Evolutionary conservation across 2,888 invertebrate genomes (phyloP), one percentile per base, ranked within the genome.

Genomic region (Elmis aenea): DNA sequence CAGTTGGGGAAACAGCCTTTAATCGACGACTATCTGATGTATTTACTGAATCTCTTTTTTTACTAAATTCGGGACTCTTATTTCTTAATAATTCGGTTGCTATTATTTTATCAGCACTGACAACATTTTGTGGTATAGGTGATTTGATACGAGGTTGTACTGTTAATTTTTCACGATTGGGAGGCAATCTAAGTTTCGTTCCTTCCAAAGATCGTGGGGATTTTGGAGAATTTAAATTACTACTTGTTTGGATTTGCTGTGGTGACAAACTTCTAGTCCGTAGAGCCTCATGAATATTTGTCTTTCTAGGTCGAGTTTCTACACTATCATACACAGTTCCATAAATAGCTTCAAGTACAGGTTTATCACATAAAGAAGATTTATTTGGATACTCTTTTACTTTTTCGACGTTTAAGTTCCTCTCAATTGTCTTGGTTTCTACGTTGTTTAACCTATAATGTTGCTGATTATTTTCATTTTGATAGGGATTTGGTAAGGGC

Each of bases 101-200:
- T 30, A 67, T 66, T 10, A 66, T 55, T 48, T 64, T 66, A 37
- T 67, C 65, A 2, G 67, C 60, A 39, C 64, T 64, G 4, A 66
- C 50, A 44, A 56, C 54, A 26, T 58, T 54, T 32, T 57, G 54
- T 3, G 67, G 66, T 35, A 68, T 59, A 0, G 68, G 68, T n/a
- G 67, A 67, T 42, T 54, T 61, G 12, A 68, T 51, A 31, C 67
- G 51, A 3, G 67, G 66, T 33, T 63, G 60, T 20, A 64, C 46
- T 24, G 62, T 61, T 6, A 59, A 48, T 26, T 61, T 61, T 34
- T 68, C 64, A 35, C 68, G 51, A 42, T 67, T 66, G 5, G 57
- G 46, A 1, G 67, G 64, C 20, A 68, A 46, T 44, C 51, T 61
- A 30, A 68, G 42, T 48, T 68, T 68, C 0, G 60, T 54, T 2